Percentiles rank a stretch among this genome's conserved stretches.
Conservation (phyloP, 1,140 invertebrate species). For the Akabosia matsudoensis region DNA sequence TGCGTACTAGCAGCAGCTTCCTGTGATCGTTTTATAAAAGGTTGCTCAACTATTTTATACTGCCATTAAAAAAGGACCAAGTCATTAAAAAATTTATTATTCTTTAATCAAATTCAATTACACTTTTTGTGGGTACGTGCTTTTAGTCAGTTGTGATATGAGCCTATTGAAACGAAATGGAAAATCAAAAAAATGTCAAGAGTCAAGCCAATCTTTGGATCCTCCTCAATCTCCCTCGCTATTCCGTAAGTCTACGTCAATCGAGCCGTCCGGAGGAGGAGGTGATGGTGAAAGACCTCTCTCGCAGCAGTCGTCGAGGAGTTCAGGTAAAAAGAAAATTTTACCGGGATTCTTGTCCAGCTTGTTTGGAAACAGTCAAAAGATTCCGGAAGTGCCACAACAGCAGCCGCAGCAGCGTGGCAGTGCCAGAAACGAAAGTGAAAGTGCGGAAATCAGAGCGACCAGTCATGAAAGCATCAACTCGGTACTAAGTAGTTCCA, state of each 20-base stretch:
- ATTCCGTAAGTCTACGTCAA: conserved; percentile 22
- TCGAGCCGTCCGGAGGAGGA: not conserved
- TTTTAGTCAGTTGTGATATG: not conserved
- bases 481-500: conserved; percentile 39
- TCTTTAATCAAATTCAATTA: not conserved
- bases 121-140: not conserved
- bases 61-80: too few relatives aligned
- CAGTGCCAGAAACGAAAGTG: not conserved
- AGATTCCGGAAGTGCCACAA: not conserved
- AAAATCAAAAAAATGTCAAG: not conserved
- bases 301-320: not conserved
- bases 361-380: conserved; percentile 12
- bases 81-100: too few relatives aligned
- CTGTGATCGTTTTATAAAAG: too few relatives aligned
- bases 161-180: not conserved
- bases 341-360: conserved; percentile 24
- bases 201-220: not conserved
- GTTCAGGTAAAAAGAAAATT: conserved; percentile 29
- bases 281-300: not conserved
- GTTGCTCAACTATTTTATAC: too few relatives aligned
- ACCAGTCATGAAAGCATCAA: conserved; percentile 36
- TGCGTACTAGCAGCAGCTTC: too few relatives aligned
- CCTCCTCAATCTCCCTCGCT: not conserved
- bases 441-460: not conserved
- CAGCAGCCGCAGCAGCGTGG: not conserved